Percentiles rank a stretch among this genome's conserved stretches.
phyloP scores from a whole-genome alignment of 2,113 vertebrate genomes.

The Micronycteris hirsuta region DNA sequence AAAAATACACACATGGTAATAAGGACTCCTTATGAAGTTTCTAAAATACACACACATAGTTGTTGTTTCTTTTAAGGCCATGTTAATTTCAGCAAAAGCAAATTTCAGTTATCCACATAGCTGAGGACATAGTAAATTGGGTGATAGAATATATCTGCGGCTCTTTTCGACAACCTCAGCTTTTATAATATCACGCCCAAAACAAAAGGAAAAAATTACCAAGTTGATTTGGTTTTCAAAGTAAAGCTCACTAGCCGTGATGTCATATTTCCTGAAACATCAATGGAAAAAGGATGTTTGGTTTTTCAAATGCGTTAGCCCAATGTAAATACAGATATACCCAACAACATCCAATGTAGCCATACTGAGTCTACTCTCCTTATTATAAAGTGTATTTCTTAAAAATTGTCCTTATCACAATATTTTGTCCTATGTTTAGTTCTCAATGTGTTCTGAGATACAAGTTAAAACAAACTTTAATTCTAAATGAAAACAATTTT shows the following conservation, averaged over 20 bases:
- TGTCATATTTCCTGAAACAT: slow-evolving; percentile 4
- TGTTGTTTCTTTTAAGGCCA: neutral
- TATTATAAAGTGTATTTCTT: slow-evolving; percentile 40
- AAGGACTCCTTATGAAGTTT: neutral
- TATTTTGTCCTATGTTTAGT: slow-evolving; percentile 63
- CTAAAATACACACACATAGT: neutral
- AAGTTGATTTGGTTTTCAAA: neutral
- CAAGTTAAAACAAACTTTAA: slow-evolving; percentile 63
- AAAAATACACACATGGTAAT: neutral
- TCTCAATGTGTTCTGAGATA: slow-evolving; percentile 61
- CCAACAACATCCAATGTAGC: slow-evolving; percentile 23
- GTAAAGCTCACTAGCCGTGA: neutral
- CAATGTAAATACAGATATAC: slow-evolving; percentile 26
- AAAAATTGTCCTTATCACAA: slow-evolving; percentile 42
- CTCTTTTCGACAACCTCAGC: neutral
- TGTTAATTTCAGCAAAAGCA: neutral
- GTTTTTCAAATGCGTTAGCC: neutral
- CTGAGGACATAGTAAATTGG: neutral
- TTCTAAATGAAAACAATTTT: slow-evolving; percentile 47
- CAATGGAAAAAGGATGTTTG: slow-evolving; percentile 37
- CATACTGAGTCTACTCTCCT: neutral
- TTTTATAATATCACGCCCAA: neutral
- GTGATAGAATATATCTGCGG: neutral
- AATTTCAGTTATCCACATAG: neutral
- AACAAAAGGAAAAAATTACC: neutral